Conservation (phyloP, 1,140 invertebrate species). For the Hypsibius dujardini region DNA sequence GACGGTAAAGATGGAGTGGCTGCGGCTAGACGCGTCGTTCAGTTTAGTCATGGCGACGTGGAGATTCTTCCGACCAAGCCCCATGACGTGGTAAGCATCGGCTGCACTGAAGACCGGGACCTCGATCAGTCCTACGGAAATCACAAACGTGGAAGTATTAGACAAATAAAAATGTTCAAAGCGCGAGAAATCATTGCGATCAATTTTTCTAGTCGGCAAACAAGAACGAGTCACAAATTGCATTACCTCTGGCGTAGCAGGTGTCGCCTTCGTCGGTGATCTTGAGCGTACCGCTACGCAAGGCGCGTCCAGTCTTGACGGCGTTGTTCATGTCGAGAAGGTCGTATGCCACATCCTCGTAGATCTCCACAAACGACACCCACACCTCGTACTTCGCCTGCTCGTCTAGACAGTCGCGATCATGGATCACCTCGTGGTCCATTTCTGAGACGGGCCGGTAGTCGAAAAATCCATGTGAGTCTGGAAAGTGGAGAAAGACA, state of each 20-base stretch:
- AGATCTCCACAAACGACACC: slow-evolving; percentile 80
- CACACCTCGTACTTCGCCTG: slow-evolving; percentile 40
- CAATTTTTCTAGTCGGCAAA: slow-evolving; percentile 6
- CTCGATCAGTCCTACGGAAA: slow-evolving; percentile 45
- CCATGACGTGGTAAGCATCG: slow-evolving; percentile 54
- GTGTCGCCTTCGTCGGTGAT: not conserved
- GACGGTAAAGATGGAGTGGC: slow-evolving; percentile 70
- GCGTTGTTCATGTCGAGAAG: slow-evolving; percentile 41
- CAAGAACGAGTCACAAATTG: not conserved
- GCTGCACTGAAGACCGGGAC: slow-evolving; percentile 52
- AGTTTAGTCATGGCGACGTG: slow-evolving; percentile 64
- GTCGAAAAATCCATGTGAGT: slow-evolving; percentile 17
- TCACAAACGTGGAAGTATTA: not conserved
- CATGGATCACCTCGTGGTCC: not conserved
- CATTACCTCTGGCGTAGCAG: not conserved
- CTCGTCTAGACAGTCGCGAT: slow-evolving; percentile 4
- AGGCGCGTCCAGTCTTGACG: slow-evolving; percentile 28
- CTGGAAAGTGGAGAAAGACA: not conserved
- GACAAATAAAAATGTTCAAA: not conserved
- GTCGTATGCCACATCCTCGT: slow-evolving; percentile 78
- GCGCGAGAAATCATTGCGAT: not conserved
- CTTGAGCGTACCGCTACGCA: slow-evolving; percentile 18
- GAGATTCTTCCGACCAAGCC: slow-evolving; percentile 57
- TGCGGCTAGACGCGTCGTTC: slow-evolving; percentile 63
- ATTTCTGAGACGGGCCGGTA: not conserved